These are phyloP conservation scores for Lycaena phlaeas DNA, from an alignment of 2,888 invertebrate genomes.

Conservation along the genomic window DNA sequence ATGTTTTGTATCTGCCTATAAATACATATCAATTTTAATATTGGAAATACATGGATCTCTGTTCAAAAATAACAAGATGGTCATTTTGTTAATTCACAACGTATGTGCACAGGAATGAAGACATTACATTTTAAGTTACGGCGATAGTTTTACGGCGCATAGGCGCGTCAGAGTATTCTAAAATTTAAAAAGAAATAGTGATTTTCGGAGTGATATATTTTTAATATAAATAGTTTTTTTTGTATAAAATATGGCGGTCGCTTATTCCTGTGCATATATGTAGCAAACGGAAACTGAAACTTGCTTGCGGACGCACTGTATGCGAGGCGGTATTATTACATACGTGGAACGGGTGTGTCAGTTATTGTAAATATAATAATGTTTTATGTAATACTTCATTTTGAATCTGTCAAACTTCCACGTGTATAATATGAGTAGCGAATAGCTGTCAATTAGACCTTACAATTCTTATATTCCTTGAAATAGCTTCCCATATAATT, in stretches of 20 bases:
- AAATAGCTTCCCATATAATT: slow-evolving; percentile 46
- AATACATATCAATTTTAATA: slow-evolving; percentile 60
- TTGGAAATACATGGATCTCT: slow-evolving; percentile 47
- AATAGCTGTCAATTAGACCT: slow-evolving; percentile 66
- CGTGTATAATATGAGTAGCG: slow-evolving; percentile 49
- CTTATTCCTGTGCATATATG: slow-evolving; percentile 12
- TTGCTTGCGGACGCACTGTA: slow-evolving; percentile 38
- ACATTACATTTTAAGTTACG: neutral
- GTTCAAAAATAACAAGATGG: slow-evolving; percentile 21
- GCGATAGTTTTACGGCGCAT: slow-evolving; percentile 1
- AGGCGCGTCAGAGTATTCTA: slow-evolving; percentile 6
- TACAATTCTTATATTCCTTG: slow-evolving; percentile 65
- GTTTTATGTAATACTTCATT: slow-evolving; percentile 62
- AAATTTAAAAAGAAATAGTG: slow-evolving; percentile 6
- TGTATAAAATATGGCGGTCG: neutral
- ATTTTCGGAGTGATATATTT: slow-evolving; percentile 9
- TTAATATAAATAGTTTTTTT: slow-evolving; percentile 6
- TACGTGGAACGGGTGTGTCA: slow-evolving; percentile 57
- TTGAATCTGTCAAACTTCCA: slow-evolving; percentile 60
- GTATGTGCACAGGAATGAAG: slow-evolving; percentile 10
- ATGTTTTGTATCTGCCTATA: slow-evolving; percentile 30
- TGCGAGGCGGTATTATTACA: slow-evolving; percentile 58
- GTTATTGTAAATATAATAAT: slow-evolving; percentile 64
- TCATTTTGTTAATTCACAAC: too few relatives aligned
- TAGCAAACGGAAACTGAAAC: too few relatives aligned